Percentiles rank a stretch among this genome's conserved stretches.
phyloP scores from a whole-genome alignment of 2,797 vertebrate genomes.

The Mormyrus hasselquistii region DNA sequence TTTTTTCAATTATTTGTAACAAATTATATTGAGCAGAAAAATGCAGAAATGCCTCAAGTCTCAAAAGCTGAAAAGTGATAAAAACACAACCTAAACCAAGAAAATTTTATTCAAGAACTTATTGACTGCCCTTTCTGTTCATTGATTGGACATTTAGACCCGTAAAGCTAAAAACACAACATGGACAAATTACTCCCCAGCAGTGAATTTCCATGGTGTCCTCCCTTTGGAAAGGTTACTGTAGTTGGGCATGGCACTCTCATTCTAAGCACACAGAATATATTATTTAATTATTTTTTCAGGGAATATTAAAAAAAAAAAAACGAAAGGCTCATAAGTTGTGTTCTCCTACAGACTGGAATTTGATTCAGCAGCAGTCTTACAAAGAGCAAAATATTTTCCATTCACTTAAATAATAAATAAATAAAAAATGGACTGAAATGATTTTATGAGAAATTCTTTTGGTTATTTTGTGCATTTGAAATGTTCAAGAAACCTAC shows the following conservation, averaged over 20 bases:
- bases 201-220: neutral
- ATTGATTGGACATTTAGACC: conserved; percentile 37
- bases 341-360: neutral
- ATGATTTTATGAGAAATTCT: neutral
- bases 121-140: conserved; percentile 37
- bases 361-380: neutral
- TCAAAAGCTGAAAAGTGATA: conserved; percentile 25
- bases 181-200: conserved; percentile 33
- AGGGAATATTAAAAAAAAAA: neutral
- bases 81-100: conserved; percentile 18
- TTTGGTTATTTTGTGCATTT: neutral
- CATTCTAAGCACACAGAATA: neutral
- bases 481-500: neutral
- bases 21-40: conserved; percentile 14
- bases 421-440: neutral
- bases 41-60: conserved; percentile 24
- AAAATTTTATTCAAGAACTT: conserved; percentile 32
- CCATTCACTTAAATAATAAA: neutral
- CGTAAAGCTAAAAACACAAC: conserved; percentile 35
- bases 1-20: neutral
- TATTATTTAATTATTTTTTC: conserved; percentile 3
- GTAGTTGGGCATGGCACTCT: neutral
- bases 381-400: neutral
- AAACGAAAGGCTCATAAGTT: neutral
- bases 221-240: conserved; percentile 2